phyloP scores from a whole-genome alignment of 2,888 invertebrate genomes.

The Nasonovia ribisnigri region DNA sequence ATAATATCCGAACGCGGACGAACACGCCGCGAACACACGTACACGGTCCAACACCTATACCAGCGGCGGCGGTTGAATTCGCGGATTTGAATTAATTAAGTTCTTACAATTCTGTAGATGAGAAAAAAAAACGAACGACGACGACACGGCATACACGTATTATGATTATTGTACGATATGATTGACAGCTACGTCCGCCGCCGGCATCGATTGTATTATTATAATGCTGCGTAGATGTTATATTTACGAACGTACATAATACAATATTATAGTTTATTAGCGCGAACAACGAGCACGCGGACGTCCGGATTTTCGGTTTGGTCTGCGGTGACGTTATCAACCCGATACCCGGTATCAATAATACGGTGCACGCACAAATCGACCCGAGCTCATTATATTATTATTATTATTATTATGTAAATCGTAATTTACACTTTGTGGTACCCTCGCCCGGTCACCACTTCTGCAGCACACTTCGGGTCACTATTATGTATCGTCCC shows the following conservation, averaged over 20 bases:
- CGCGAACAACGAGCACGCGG: background rate
- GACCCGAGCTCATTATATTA: background rate
- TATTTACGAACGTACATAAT: background rate
- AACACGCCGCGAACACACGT: background rate
- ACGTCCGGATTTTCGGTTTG: background rate
- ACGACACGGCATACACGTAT: background rate
- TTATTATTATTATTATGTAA: background rate
- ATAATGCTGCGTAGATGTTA: background rate
- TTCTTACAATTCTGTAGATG: background rate
- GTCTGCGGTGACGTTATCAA: constrained; percentile 3
- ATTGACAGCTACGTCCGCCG: constrained; percentile 5
- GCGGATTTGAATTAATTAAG: constrained; percentile 60
- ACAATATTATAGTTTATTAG: background rate
- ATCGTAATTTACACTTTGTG: background rate
- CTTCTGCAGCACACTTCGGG: background rate
- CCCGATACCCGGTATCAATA: background rate
- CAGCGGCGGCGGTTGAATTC: background rate
- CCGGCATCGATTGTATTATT: background rate
- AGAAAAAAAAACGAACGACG: constrained; percentile 1
- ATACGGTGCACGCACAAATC: background rate
- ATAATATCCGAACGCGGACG: constrained; percentile 20
- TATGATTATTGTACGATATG: background rate
- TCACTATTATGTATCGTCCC: background rate
- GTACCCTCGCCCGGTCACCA: background rate
- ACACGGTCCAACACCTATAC: constrained; percentile 44